Base-by-base conservation (phyloP, 2,888 invertebrate genomes). In the Nineta flava region DNA sequence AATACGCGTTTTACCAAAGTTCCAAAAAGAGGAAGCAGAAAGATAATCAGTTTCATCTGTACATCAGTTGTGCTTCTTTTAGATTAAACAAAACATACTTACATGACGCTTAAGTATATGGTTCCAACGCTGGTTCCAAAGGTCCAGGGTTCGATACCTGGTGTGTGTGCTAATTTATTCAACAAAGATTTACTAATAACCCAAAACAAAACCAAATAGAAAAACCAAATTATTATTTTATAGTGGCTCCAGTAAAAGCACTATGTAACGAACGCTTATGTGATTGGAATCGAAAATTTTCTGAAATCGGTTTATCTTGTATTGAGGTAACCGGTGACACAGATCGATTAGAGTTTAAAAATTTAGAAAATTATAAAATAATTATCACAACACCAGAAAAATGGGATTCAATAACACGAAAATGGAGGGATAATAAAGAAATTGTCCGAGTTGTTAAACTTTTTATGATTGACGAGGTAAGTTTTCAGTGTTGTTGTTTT, bases 311-410 rank as follows among this genome's bases (percentile, higher is more conserved):
- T 1, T 57, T 85, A 2, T 64, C 71, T 17, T 81, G 81, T 57
- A 72, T 79, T 46, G 81, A 83, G 61, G 73, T 84, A 1, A 88
- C 87, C 0, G 87, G 87, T 1, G 87, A 88, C 60, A 78, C 77
- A n/a, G 79, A 83, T 50, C 59, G 68, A 10, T 70, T 77, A 7
- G 80, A 84, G 56, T 75, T 77, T 49, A 59, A 65, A 38, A 54
- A 54, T 45, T 57, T 71, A 6, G 53, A 58, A 19, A 57, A 67
- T 52, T 67, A 66, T 51, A 75, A 84, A 59, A 66, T 83, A 46
- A 77, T 87, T 57, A 75, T 87, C 58, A 85, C 87, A 3, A 88
- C 88, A 1, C 87, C 87, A 0, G 87, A 87, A 65, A 87, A 87
- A 66, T 87, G 86, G 86, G 87, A 88, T 63, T 80, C 82, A 56